These are phyloP conservation scores for Monochamus alternatus DNA, from an alignment of 2,888 invertebrate species.

Conservation along the genomic window DNA sequence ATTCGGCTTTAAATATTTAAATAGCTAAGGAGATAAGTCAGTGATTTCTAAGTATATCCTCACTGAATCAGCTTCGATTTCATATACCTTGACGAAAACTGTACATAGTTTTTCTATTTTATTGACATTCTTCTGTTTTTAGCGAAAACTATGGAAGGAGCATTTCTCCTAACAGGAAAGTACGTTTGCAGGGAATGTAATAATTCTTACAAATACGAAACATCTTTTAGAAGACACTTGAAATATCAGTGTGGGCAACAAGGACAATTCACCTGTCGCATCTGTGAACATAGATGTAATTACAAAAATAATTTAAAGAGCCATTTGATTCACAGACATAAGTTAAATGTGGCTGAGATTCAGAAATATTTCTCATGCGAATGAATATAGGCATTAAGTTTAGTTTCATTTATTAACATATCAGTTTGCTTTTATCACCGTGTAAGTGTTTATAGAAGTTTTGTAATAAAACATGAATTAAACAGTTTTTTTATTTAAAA, in stretches of 20 bases:
- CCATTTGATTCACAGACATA: slow-evolving; percentile 29
- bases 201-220: slow-evolving; percentile 16
- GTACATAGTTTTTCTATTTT: neutral
- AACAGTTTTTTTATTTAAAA: too few relatives aligned
- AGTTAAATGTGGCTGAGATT: neutral
- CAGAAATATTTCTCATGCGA: neutral
- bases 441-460: neutral
- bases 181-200: slow-evolving; percentile 23
- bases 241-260: slow-evolving; percentile 52
- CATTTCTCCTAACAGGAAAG: neutral
- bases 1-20: too few relatives aligned
- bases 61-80: too few relatives aligned
- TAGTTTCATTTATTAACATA: neutral
- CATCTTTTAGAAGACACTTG: slow-evolving; percentile 48
- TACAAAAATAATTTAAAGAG: slow-evolving; percentile 35
- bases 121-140: slow-evolving; percentile 1
- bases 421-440: neutral
- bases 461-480: too few relatives aligned
- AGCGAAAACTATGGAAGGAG: neutral
- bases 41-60: too few relatives aligned
- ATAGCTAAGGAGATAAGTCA: too few relatives aligned
- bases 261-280: slow-evolving; percentile 48
- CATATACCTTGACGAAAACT: neutral
- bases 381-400: too few relatives aligned
- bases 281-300: slow-evolving; percentile 45